Evolutionary conservation across 2,113 vertebrate genomes (phyloP), one percentile per base, ranked within the genome.

Genomic region (Eublepharis macularius): DNA sequence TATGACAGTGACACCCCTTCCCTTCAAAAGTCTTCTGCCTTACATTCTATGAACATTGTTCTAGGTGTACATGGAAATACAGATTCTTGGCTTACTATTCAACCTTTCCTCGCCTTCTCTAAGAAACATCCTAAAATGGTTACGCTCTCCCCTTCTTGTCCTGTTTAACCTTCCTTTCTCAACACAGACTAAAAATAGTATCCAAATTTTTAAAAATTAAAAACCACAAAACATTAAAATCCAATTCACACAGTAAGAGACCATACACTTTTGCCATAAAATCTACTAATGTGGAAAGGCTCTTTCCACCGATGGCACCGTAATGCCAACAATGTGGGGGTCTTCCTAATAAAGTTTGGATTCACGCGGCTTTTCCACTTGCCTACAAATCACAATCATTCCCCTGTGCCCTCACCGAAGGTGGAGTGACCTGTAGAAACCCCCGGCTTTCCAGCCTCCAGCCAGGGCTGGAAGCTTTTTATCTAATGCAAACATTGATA

Each of bases 401-500:
- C 21, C 41, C 26, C 26, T 17, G 17, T 24, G 45, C 13, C 26
- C 74, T 43, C 65, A 13, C n/a, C 21, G 14, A 32, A 78, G 14
- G 49, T 51, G 24, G 24, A 39, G 3, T 63, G n/a, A 47, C 49
- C 65, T 10, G 1, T 7, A n/a, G 32, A 70, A 87, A 34, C 76
- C 8, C 11, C 49, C 19, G 29, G 19, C 11, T 72, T 19, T 16
- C 34, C 65, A n/a, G 11, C 32, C 26, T 26, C 6, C 16, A 16
- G 47, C 16, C 78, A 75, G 21, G 7, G 19, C n/a, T 47, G 16
- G 54, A 63, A 78, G 41, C 43, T 78, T 75, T 43, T 87, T 87
- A 87, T 87, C 80, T 83, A 78, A 32, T 10, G 43, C 66, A 87
- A 87, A 87, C 51, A 73, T 26, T 72, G 51, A 72, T 65, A 49